Evolutionary conservation across 2,888 invertebrate species (phyloP).

Genomic region (Philaethria dido): DNA sequence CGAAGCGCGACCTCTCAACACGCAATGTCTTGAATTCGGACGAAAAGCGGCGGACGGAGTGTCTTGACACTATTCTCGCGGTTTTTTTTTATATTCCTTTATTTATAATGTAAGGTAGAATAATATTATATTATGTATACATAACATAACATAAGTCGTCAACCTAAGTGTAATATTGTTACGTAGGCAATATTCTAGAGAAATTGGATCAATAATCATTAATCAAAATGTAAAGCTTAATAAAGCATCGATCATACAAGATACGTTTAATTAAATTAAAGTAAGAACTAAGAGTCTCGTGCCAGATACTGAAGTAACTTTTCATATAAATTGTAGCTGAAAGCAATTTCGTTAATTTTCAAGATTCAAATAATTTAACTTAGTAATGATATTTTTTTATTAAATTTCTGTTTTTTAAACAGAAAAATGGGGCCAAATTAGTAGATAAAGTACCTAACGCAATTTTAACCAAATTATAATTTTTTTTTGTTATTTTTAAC

Average conservation of each 20-base stretch:
- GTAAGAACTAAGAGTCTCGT: neutral
- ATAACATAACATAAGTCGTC: neutral
- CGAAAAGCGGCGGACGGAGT: no score
- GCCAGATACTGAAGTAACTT: conserved; percentile 3
- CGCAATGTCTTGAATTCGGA: no score
- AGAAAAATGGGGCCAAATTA: no score
- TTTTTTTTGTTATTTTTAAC: no score
- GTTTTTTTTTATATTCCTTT: no score
- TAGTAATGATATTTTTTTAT: neutral
- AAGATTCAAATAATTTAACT: neutral
- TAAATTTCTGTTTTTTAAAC: neutral
- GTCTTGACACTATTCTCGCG: no score
- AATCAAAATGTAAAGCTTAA: conserved; percentile 8
- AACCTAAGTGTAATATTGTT: neutral
- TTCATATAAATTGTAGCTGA: conserved; percentile 3
- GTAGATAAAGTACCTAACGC: no score
- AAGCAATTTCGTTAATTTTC: conserved; percentile 5
- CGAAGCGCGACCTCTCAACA: no score
- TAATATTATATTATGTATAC: neutral
- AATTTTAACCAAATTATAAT: no score
- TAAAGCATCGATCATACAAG: neutral
- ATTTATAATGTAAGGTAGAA: no score
- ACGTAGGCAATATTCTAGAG: neutral
- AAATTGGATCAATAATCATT: conserved; percentile 10
- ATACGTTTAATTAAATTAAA: conserved; percentile 13